A percentile compares a stretch with the other conserved stretches of the same genome.
These are phyloP conservation scores for Scolopax mira DNA, from an alignment of 2,113 vertebrate genomes.

Conservation along the genomic window DNA sequence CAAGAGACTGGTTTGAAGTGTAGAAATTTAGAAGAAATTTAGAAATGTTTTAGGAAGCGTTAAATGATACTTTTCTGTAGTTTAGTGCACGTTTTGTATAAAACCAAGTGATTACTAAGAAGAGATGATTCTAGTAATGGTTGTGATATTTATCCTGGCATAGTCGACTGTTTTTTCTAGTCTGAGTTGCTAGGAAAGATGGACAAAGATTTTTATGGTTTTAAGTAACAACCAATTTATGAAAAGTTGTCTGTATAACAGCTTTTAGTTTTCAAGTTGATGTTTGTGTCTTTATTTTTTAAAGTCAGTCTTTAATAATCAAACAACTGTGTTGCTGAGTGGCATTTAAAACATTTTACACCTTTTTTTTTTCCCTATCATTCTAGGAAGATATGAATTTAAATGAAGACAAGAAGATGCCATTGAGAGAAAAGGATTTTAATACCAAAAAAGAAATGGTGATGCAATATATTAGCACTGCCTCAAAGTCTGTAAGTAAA, in stretches of 20 bases:
- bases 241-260: background rate
- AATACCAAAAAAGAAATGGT: constrained; percentile 96
- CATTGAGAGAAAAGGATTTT: constrained; percentile 93
- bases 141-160: background rate
- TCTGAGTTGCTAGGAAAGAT: background rate
- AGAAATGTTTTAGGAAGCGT: background rate
- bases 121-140: background rate
- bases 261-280: background rate
- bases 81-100: background rate
- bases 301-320: background rate
- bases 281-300: background rate
- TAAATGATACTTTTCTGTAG: background rate
- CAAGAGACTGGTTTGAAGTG: background rate
- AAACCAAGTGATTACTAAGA: background rate
- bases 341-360: background rate
- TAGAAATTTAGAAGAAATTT: background rate
- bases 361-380: background rate
- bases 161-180: background rate
- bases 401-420: constrained; percentile 95
- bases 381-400: constrained; percentile 99
- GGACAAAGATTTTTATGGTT: background rate
- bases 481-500: constrained; percentile 91
- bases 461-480: constrained; percentile 90
- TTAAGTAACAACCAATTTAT: background rate
- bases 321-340: background rate